A percentile compares a stretch with the other conserved stretches of the same genome.
Conservation (phyloP, 2,888 invertebrate species). For the Lissonota sp. region DNA sequence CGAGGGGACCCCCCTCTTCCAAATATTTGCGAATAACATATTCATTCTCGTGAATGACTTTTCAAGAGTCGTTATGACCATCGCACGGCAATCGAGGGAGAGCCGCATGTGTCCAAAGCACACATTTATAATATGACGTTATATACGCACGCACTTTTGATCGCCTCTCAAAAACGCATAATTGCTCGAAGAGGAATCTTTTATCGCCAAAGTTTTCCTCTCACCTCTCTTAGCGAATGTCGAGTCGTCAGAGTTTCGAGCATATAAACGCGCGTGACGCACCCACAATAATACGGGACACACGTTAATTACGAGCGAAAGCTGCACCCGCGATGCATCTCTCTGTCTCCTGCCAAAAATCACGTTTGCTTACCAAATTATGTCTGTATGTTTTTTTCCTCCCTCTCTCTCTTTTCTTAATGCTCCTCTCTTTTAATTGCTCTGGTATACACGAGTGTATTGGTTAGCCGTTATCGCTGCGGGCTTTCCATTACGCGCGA, state of each 20-base stretch:
- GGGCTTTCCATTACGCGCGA: constrained; percentile 19
- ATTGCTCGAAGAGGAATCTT: constrained; percentile 26
- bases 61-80: constrained; percentile 30
- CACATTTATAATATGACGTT: constrained; percentile 15
- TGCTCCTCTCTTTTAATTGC: constrained; percentile 37
- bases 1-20: constrained; percentile 31
- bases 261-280: constrained; percentile 22
- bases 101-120: not conserved
- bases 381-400: constrained; percentile 10
- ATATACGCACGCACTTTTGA: constrained; percentile 14
- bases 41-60: constrained; percentile 48
- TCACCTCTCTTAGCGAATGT: not conserved
- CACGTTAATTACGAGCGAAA: constrained; percentile 76
- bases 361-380: constrained; percentile 40
- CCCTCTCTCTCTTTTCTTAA: constrained; percentile 3
- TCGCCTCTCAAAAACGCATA: constrained; percentile 8
- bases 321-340: constrained; percentile 38
- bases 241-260: constrained; percentile 36
- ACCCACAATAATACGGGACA: not conserved
- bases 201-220: constrained; percentile 14
- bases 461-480: constrained; percentile 1
- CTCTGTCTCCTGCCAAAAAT: constrained; percentile 33
- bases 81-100: not conserved
- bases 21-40: constrained; percentile 63
- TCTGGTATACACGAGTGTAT: constrained; percentile 1